Evolutionary conservation across 2,113 vertebrate genomes (phyloP).

Genomic region (Ictidomys tridecemlineatus): DNA sequence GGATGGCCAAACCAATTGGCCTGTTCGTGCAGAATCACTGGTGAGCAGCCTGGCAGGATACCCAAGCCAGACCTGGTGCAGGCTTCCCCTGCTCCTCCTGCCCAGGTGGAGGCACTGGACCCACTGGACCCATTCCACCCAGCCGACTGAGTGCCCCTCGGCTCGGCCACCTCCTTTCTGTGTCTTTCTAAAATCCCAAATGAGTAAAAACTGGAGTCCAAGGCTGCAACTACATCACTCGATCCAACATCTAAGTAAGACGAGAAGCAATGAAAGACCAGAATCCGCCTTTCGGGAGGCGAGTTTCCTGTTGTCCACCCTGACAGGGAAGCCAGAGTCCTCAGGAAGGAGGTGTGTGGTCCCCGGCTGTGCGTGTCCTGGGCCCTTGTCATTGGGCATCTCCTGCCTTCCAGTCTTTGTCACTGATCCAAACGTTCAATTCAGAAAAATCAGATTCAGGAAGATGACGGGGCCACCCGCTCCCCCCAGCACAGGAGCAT

Average conservation of each 20-base stretch:
- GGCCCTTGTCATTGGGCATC: fast-evolving
- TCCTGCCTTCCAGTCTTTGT: not conserved
- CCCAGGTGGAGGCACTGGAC: fast-evolving
- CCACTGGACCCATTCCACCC: not conserved
- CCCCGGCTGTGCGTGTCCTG: not conserved
- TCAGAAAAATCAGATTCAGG: not conserved
- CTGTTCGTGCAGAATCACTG: not conserved
- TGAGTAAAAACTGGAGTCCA: not conserved
- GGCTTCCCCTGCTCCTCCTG: no score
- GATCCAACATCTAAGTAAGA: not conserved
- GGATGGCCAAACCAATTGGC: not conserved
- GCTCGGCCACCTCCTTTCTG: not conserved
- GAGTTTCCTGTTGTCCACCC: not conserved
- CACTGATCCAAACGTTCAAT: not conserved
- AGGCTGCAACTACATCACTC: not conserved
- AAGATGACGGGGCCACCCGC: not conserved
- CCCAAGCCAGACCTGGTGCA: fast-evolving
- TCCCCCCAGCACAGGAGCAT: not conserved
- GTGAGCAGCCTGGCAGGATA: not conserved
- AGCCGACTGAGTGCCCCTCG: fast-evolving
- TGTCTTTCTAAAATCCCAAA: not conserved
- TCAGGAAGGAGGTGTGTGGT: not conserved
- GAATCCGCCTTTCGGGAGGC: not conserved
- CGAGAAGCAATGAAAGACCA: not conserved
- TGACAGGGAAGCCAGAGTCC: not conserved